These are phyloP conservation scores for Dissostichus mawsoni DNA, from an alignment of 2,113 vertebrate genomes.

Conservation along the genomic window DNA sequence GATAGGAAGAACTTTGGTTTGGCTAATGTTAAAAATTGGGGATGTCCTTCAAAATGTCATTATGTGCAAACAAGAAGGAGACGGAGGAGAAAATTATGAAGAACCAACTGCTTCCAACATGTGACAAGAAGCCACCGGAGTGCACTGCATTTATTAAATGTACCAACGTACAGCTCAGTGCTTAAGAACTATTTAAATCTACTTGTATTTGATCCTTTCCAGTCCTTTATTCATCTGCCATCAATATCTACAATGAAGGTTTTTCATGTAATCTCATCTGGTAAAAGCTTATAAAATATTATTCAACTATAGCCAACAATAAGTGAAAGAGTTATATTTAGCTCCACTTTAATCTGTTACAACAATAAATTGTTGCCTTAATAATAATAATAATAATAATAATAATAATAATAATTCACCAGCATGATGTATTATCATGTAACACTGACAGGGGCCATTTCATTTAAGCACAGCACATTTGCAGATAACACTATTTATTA, in stretches of 20 bases:
- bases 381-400: not conserved
- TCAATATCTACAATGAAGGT: not conserved
- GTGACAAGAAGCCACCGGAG: not conserved
- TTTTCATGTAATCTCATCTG: not conserved
- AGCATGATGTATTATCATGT: not conserved
- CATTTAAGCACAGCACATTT: not conserved
- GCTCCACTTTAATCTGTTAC: not conserved
- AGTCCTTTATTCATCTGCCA: no score
- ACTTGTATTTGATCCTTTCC: no score
- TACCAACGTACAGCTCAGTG: no score
- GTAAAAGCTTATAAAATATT: no score
- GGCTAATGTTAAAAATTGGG: not conserved
- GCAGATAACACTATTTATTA: not conserved
- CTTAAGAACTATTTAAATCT: no score
- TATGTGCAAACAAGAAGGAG: conserved; percentile 6
- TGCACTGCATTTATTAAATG: no score
- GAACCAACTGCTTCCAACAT: not conserved
- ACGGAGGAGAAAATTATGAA: not conserved
- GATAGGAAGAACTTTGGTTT: conserved; percentile 20
- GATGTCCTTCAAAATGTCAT: conserved; percentile 11
- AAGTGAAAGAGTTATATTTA: no score
- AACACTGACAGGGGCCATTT: not conserved
- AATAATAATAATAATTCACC: not conserved
- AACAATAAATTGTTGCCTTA: not conserved
- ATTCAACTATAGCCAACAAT: not conserved